These are phyloP conservation scores for Plumapathes pennacea DNA, from an alignment of 92 coral and sea anemone genomes.

Conservation along the genomic window DNA sequence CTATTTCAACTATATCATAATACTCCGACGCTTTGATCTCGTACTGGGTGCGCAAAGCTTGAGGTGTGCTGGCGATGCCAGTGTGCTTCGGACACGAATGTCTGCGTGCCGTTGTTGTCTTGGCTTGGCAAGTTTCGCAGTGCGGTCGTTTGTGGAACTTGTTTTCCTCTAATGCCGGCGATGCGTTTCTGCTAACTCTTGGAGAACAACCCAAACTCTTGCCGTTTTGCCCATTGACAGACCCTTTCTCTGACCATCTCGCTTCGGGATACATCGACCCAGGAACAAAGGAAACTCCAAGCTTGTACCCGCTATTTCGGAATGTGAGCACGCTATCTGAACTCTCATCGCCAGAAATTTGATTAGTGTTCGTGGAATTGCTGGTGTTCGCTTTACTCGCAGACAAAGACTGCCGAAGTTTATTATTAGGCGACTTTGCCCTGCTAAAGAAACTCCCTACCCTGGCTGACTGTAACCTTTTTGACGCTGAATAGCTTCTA, in stretches of 20 bases:
- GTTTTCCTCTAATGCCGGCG: background rate
- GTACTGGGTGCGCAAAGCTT: conserved; percentile 68
- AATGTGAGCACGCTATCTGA: conserved; percentile 69
- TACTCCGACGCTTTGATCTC: conserved; percentile 75
- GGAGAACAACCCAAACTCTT: too few species aligned
- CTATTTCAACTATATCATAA: conserved; percentile 80
- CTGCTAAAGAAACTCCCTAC: conserved; percentile 23
- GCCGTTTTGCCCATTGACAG: background rate
- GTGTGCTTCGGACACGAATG: conserved; percentile 26
- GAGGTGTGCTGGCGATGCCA: conserved; percentile 10
- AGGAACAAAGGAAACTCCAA: conserved; percentile 64
- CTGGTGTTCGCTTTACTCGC: conserved; percentile 62
- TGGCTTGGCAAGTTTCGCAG: conserved; percentile 65
- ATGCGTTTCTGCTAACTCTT: background rate
- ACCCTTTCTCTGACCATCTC: conserved; percentile 16
- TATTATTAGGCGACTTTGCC: conserved; percentile 45
- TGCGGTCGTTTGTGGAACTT: conserved; percentile 21
- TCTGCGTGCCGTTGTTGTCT: conserved; percentile 27
- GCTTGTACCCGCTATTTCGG: conserved; percentile 71
- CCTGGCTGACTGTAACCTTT: conserved; percentile 24
- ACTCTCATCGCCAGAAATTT: conserved; percentile 55
- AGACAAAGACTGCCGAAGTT: conserved; percentile 55
- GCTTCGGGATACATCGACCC: conserved; percentile 85
- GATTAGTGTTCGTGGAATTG: conserved; percentile 20
- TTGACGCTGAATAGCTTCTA: conserved; percentile 14